These are phyloP conservation scores for Macrophya annulata DNA, from an alignment of 2,888 invertebrate species.

Conservation along the genomic window DNA sequence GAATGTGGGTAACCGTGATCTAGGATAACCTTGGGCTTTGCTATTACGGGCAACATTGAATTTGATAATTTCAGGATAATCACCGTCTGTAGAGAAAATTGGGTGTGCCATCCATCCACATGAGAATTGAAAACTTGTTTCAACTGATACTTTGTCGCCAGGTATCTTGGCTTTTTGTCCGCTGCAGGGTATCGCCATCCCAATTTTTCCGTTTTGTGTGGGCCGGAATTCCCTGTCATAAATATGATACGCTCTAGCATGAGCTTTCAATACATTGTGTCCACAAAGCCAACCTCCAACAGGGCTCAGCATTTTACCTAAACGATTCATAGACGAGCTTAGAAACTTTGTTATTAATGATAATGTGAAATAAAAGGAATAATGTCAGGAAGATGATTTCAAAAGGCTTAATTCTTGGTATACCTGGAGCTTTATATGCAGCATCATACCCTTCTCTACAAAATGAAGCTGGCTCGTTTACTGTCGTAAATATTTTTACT, in stretches of 20 bases:
- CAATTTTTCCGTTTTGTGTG: slow-evolving; percentile 81
- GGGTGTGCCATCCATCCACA: slow-evolving; percentile 81
- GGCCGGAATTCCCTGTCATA: slow-evolving; percentile 83
- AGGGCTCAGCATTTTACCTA: slow-evolving; percentile 78
- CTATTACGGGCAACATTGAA: slow-evolving; percentile 78
- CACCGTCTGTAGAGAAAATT: slow-evolving; percentile 79
- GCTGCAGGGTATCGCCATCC: slow-evolving; percentile 62
- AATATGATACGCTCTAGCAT: slow-evolving; percentile 86
- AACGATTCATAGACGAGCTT: slow-evolving; percentile 62
- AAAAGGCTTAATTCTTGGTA: slow-evolving; percentile 55
- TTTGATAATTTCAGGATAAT: slow-evolving; percentile 81
- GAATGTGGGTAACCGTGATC: slow-evolving; percentile 80
- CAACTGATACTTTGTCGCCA: slow-evolving; percentile 60
- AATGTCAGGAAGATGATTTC: slow-evolving; percentile 70
- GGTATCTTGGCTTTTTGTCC: slow-evolving; percentile 62
- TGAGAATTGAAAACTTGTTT: slow-evolving; percentile 73
- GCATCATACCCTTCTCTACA: slow-evolving; percentile 81
- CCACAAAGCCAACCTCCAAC: slow-evolving; percentile 86
- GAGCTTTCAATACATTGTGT: slow-evolving; percentile 88
- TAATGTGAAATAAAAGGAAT: slow-evolving; percentile 10
- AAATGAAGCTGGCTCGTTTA: slow-evolving; percentile 87
- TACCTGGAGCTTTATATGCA: slow-evolving; percentile 63
- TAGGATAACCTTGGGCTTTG: slow-evolving; percentile 75
- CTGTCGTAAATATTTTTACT: slow-evolving; percentile 88
- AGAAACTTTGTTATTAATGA: slow-evolving; percentile 74